Base-by-base conservation (phyloP, 2,888 invertebrate species). In the Scaptomyza caliginosa region DNA sequence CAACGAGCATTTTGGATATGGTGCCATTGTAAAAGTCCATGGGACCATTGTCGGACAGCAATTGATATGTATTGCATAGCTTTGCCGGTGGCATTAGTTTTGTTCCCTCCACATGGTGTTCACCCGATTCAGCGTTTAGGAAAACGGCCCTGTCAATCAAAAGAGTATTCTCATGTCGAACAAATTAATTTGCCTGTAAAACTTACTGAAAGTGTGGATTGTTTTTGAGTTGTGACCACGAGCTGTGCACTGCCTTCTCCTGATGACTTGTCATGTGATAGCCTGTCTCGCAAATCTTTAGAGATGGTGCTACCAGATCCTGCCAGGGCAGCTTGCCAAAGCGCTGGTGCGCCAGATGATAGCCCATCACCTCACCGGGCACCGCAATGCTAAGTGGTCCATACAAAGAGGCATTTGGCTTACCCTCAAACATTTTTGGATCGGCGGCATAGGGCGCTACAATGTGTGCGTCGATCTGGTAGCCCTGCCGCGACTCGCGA, bases 341-440 rank as follows among this genome's bases (percentile, higher is more conserved):
- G 28, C 93, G 92, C 77, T 94, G 91, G 90, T 96, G 93, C 0
- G 96, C 95, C 34, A 92, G 92, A 93, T 95, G 94, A 91, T 96
- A 95, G 0, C 97, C 98, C 65, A 93, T 93, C 0, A 97, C 91
- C 89, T 97, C 97, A 0, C 97, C 97, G 0, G 98, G 97, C 0
- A 97, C 95, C 0, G 94, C 97, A 8, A 96, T 93, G 0, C 96
- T 92, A 23, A 95, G 84, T 0, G 94, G 93, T 17, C 95, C 95
- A 93, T 86, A 16, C 51, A 90, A 30, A 0, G 90, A 86, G 8
- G 59, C 65, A 0, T 77, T 64, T 0, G 26, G 49, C n/a, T 84
- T 55, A 3, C 40, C 28, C 2, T 75, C 77, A 55, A 82, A 90
- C 85, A 88, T 89, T 2, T 78, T 67, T 34, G 90, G 89, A 0